Base-by-base conservation (phyloP, 2,113 vertebrate genomes). In the Clupea harengus region DNA sequence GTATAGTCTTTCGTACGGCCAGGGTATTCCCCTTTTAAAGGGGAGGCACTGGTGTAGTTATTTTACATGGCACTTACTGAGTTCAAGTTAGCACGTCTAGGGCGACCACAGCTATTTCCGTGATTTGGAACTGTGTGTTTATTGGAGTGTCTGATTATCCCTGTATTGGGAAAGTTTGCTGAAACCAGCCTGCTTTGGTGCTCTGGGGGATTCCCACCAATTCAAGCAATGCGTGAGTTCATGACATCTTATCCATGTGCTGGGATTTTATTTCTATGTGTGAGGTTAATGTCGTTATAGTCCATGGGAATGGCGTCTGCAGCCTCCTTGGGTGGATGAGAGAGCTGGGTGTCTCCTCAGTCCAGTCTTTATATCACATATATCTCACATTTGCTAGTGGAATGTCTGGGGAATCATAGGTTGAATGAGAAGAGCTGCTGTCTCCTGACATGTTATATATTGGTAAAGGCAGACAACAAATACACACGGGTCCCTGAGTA, bases 61-160 rank as follows among this genome's bases (percentile, higher is more conserved):
- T 85, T 83, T 81, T 83, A 50, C 82, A 85, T 87, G 86, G 81
- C 64, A 83, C 52, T 72, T 17, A 81, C 78, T 57, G 86, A 60
- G 82, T 80, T 88, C 81, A 83, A 83, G 86, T 87, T 85, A 87
- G 89, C 86, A 84, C 83, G 25, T 89, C 87, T 67, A 81, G 82
- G 83, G 72, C 47, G 85, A 89, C 84, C 78, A 81, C 81, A 89
- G 84, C 86, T 57, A 75, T 80, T 89, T 85, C 84, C 85, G 82
- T 46, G 81, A 83, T 85, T 83, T 84, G 60, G 25, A 60, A 60
- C 32, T 75, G 64, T 46, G 45, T 28, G 81, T 89, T 85, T 81
- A 83, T 85, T 67, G 50, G 86, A 85, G 54, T 60, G 25, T 25
- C 22, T 22, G 17, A 57, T 85, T 83, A 88, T 86, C 78, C 81